Evolutionary conservation across 2,888 invertebrate genomes (phyloP), one percentile per base, ranked within the genome.

Genomic region (Eubasilissa splendida): DNA sequence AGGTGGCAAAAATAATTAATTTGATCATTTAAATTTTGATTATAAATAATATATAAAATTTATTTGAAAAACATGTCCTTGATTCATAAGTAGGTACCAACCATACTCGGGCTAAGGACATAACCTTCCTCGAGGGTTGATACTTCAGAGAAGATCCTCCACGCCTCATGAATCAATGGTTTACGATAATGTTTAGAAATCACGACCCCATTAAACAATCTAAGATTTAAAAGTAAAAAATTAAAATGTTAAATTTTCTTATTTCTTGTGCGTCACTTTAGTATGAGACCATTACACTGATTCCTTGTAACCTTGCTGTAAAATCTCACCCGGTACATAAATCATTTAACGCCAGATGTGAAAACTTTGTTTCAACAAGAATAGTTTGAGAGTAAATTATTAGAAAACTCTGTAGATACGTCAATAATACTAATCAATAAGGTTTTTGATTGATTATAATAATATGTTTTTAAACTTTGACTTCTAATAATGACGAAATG

Each of bases 381-480:
- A 42, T 42, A 59, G n/a, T 59, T 14, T 63, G 8, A 53, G 42
- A 58, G 76, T 33, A 68, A 77, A 77, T 70, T 68, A 75, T 79
- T 22, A 63, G 66, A 63, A 73, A 82, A 76, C 42, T 79, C 50
- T 59, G 54, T 22, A 11, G 77, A 76, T n/a, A 31, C 58, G 76
- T 81, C 79, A 75, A 78, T 78, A 81, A 75, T 79, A 73, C 76
- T 76, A 66, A 79, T 79, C 66, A 63, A n/a, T 56, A 60, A 60
- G 33, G 58, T n/a, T 66, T 70, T 75, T 75, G 66, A 65, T 77
- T 54, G 71, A 71, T 56, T 31, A 56, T 54, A 54, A 54, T 31
- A 22, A 71, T 71, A 22, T 14, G 31, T n/a, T 70, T 56, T 58
- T 11, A n/a, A 58, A n/a, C 4, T n/a, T n/a, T 58, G 3, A 58